Conservation (phyloP, 2,113 vertebrate genomes). For the Mixornis gularis region DNA sequence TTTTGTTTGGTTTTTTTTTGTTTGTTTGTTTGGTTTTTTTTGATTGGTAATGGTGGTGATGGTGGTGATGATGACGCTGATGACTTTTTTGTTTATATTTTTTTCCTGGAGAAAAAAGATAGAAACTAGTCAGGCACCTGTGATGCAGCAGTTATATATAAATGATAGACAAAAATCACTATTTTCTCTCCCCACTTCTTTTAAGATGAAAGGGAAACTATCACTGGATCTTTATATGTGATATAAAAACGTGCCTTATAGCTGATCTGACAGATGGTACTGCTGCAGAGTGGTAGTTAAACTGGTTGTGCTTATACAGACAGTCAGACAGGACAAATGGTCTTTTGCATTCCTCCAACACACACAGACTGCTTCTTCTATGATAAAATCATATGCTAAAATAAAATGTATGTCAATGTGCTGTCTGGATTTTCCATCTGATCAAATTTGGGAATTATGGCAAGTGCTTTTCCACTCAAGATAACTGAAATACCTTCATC, state of each 20-base stretch:
- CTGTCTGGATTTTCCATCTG: conserved; percentile 4
- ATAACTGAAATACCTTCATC: not conserved
- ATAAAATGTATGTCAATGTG: not conserved
- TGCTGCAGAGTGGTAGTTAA: not conserved
- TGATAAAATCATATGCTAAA: not conserved
- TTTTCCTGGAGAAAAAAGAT: not conserved
- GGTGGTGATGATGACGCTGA: not conserved
- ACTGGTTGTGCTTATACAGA: not conserved
- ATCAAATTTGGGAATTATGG: not conserved
- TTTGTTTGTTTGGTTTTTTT: not conserved
- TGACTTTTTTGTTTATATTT: not conserved
- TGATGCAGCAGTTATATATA: not conserved
- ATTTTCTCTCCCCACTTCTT: not conserved
- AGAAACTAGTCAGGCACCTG: not conserved
- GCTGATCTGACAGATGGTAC: conserved; percentile 31
- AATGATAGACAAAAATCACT: not conserved
- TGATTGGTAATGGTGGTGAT: not conserved
- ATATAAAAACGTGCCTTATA: not conserved
- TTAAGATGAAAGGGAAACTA: not conserved
- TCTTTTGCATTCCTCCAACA: conserved; percentile 3
- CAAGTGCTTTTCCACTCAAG: not conserved
- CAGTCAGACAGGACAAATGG: conserved; percentile 16
- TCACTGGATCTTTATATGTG: not conserved
- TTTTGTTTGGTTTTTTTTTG: too few species aligned
- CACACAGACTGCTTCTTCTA: not conserved